These are phyloP conservation scores for Luffia ferchaultella DNA, from an alignment of 2,888 invertebrate genomes.

Conservation along the genomic window DNA sequence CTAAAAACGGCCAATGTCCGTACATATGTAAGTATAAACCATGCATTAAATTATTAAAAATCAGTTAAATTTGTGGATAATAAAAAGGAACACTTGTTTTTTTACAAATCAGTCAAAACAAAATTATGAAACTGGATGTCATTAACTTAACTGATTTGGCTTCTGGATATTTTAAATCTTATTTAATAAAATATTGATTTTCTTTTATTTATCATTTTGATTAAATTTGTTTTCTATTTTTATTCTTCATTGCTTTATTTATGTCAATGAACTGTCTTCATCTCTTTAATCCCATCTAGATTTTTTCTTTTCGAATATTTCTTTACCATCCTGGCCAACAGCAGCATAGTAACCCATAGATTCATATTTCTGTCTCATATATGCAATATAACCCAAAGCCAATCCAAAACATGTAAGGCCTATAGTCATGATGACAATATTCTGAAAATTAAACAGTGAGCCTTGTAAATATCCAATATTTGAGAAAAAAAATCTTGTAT, in stretches of 20 bases:
- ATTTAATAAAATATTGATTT: not conserved
- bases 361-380: constrained; percentile 85
- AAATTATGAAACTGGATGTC: too few species aligned
- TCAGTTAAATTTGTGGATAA: too few species aligned
- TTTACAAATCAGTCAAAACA: too few species aligned
- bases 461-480: not conserved
- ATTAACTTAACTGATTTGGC: too few species aligned
- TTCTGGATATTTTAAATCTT: too few species aligned
- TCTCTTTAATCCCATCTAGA: constrained; percentile 85
- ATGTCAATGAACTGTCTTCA: constrained; percentile 20
- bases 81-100: too few species aligned
- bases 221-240: too few species aligned
- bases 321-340: constrained; percentile 78
- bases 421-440: constrained; percentile 83
- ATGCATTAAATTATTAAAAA: too few species aligned
- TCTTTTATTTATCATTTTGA: not conserved
- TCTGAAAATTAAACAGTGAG: constrained; percentile 66
- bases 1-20: too few species aligned
- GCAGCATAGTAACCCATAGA: constrained; percentile 82
- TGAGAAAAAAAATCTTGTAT: constrained; percentile 1
- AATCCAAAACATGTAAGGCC: constrained; percentile 79
- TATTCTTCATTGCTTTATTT: too few species aligned
- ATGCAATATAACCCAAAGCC: constrained; percentile 82
- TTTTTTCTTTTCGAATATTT: constrained; percentile 76
- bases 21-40: too few species aligned